phyloP scores from a whole-genome alignment of 2,113 vertebrate genomes.

The Columba livia region DNA sequence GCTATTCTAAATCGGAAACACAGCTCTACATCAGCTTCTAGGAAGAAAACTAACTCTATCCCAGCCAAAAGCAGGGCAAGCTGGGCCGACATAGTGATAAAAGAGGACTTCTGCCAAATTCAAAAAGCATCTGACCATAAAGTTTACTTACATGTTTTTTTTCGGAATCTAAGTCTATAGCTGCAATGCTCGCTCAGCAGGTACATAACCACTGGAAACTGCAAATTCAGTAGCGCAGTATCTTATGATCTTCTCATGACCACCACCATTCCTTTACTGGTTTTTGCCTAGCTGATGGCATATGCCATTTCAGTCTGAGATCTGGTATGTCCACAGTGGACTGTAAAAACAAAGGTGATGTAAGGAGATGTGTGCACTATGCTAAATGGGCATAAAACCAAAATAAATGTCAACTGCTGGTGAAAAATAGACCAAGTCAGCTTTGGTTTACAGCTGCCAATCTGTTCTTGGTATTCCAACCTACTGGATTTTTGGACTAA shows the following conservation, averaged over 20 bases:
- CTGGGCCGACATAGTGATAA: neutral
- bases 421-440: neutral
- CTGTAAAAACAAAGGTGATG: neutral
- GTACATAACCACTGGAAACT: neutral
- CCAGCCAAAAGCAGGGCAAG: too few species aligned
- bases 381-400: rapidly evolving
- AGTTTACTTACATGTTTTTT: neutral
- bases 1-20: too few species aligned
- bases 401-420: neutral
- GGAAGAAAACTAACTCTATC: too few species aligned
- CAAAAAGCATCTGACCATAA: neutral
- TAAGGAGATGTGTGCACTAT: neutral
- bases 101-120: neutral
- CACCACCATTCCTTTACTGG: neutral
- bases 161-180: neutral
- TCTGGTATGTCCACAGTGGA: neutral
- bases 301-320: neutral
- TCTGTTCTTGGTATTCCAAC: neutral
- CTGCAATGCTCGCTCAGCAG: neutral
- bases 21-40: too few species aligned
- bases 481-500: neutral
- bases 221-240: neutral
- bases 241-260: neutral
- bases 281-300: neutral
- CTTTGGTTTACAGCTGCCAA: neutral